These are phyloP conservation scores for Gallinago nigripennis DNA, from an alignment of 2,797 vertebrate genomes.

Conservation along the genomic window DNA sequence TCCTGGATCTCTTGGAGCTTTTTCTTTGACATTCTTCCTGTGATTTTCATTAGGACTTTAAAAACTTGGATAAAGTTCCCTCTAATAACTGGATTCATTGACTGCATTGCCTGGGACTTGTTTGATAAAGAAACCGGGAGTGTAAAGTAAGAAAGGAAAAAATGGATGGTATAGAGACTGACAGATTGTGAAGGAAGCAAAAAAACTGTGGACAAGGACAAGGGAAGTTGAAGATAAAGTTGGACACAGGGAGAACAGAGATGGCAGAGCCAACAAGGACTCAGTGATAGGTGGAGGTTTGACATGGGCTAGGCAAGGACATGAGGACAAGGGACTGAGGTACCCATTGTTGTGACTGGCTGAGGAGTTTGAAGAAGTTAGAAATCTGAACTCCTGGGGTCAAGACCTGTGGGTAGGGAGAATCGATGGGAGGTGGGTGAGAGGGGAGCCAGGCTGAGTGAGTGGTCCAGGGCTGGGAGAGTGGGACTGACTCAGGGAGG, in stretches of 20 bases:
- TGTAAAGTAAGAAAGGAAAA: neutral
- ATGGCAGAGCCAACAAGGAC: neutral
- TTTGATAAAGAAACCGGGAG: neutral
- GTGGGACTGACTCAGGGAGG: accelerated
- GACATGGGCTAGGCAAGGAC: neutral
- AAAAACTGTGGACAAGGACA: neutral
- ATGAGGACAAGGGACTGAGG: neutral
- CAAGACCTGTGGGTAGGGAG: neutral
- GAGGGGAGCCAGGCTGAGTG: neutral
- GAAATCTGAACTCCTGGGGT: neutral
- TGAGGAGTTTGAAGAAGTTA: neutral
- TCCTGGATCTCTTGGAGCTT: neutral
- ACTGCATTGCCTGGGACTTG: neutral
- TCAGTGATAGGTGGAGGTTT: neutral
- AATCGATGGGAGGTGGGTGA: neutral
- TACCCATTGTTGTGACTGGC: accelerated
- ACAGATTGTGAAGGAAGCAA: neutral
- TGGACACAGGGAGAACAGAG: neutral
- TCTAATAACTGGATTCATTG: neutral
- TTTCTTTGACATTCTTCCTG: neutral
- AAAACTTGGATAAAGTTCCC: neutral
- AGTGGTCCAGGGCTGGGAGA: accelerated
- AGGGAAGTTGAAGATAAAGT: neutral
- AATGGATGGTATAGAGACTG: neutral
- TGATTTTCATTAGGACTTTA: neutral